phyloP scores from a whole-genome alignment of 2,888 invertebrate genomes.

The Machimus rusticus region DNA sequence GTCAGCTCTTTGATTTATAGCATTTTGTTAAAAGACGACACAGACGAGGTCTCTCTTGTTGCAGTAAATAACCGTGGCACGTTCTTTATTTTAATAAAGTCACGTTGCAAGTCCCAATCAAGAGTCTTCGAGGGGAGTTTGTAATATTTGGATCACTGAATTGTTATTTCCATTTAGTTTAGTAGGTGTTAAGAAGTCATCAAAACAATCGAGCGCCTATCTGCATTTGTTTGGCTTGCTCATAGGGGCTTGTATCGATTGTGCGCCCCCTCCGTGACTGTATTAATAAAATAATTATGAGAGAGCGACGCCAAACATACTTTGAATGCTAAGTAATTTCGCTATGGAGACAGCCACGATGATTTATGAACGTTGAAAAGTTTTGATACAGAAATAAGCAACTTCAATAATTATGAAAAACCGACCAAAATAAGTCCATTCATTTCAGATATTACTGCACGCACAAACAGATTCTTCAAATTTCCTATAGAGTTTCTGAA shows the following conservation, averaged over 20 bases:
- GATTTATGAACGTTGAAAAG: background rate
- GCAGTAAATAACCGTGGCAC: background rate
- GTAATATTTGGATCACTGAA: background rate
- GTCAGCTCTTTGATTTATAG: background rate
- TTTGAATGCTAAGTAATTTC: background rate
- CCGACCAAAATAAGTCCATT: too few relatives aligned
- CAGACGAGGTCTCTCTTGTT: background rate
- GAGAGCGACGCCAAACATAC: background rate
- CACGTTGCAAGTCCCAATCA: background rate
- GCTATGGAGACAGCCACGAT: background rate
- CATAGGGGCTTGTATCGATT: background rate
- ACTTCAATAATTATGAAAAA: too few relatives aligned
- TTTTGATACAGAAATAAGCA: too few relatives aligned
- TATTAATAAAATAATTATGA: background rate
- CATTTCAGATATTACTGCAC: too few relatives aligned
- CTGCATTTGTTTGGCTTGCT: background rate
- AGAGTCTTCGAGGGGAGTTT: background rate
- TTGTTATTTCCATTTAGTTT: background rate
- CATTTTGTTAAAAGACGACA: background rate
- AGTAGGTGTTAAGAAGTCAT: background rate
- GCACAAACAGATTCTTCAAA: too few relatives aligned
- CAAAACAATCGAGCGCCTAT: background rate
- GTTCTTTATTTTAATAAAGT: background rate
- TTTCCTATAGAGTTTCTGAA: too few relatives aligned
- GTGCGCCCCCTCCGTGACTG: background rate